phyloP scores from a whole-genome alignment of 2,797 vertebrate genomes.

The Xiphophorus birchmanni region DNA sequence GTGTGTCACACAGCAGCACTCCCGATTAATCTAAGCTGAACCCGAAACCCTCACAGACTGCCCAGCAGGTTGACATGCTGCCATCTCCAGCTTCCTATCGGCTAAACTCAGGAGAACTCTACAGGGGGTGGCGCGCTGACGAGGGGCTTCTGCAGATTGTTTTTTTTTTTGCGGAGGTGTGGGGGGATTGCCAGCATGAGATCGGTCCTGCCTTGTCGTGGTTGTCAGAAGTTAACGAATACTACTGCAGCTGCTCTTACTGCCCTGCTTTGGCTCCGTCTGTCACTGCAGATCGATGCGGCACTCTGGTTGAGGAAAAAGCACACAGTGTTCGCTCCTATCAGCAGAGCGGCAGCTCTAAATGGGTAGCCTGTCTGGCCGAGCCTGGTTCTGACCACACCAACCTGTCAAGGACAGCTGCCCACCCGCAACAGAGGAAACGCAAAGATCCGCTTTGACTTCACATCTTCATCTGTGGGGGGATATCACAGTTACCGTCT shows the following conservation, averaged over 20 bases:
- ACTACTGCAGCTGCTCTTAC: slow-evolving; percentile 33
- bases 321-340: slow-evolving; percentile 58
- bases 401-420: slow-evolving; percentile 46
- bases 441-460: slow-evolving; percentile 20
- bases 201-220: slow-evolving; percentile 21
- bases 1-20: slow-evolving; percentile 22
- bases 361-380: slow-evolving; percentile 48
- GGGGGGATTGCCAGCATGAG: slow-evolving; percentile 12
- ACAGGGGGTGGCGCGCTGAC: slow-evolving; percentile 14
- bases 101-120: slow-evolving; percentile 23
- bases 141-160: slow-evolving; percentile 2
- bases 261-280: slow-evolving; percentile 22
- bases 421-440: slow-evolving; percentile 34
- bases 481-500: slow-evolving; percentile 17
- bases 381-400: slow-evolving; percentile 37
- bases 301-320: slow-evolving; percentile 21
- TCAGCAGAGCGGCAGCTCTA: slow-evolving; percentile 47
- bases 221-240: slow-evolving; percentile 33
- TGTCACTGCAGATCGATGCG: slow-evolving; percentile 61
- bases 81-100: slow-evolving; percentile 26
- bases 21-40: slow-evolving; percentile 49
- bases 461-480: slow-evolving; percentile 11
- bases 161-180: background rate
- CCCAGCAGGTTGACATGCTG: slow-evolving; percentile 23
- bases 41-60: slow-evolving; percentile 27